These are phyloP conservation scores for Drosophila acutilabella DNA, from an alignment of 2,888 invertebrate genomes.

Conservation along the genomic window DNA sequence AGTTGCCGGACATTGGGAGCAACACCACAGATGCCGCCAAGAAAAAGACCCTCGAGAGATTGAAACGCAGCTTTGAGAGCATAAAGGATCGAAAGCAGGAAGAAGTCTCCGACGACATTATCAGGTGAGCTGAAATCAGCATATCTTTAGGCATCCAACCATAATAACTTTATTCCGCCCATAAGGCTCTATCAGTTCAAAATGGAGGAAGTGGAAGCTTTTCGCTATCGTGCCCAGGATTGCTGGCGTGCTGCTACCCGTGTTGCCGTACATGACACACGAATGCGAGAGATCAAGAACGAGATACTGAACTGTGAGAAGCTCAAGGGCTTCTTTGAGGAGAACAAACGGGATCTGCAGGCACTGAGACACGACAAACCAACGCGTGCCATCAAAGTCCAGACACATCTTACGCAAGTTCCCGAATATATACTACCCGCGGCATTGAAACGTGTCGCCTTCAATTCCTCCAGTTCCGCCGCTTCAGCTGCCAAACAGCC, in stretches of 20 bases:
- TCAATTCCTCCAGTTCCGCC: conserved; percentile 1
- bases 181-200: conserved; percentile 95
- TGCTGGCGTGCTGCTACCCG: conserved; percentile 97
- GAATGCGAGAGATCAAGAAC: conserved; percentile 97
- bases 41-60: conserved; percentile 24
- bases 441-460: conserved; percentile 89
- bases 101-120: conserved; percentile 86
- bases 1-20: too few relatives aligned
- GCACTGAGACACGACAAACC: conserved; percentile 94
- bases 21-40: conserved; percentile 76
- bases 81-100: conserved; percentile 8
- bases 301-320: conserved; percentile 97
- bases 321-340: conserved; percentile 96
- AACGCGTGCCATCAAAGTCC: conserved; percentile 92
- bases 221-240: conserved; percentile 97
- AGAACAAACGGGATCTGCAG: conserved; percentile 94
- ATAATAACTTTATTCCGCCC: conserved; percentile 29
- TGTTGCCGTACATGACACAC: conserved; percentile 96
- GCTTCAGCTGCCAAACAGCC: conserved; percentile 37
- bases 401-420: conserved; percentile 94
- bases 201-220: conserved; percentile 97
- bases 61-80: conserved; percentile 26
- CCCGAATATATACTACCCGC: conserved; percentile 96
- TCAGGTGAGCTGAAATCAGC: conserved; percentile 85
- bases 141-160: background rate